Percentiles rank a stretch among this genome's conserved stretches.
phyloP scores from a whole-genome alignment of 2,113 vertebrate species.

The Entomyzon cyanotis region DNA sequence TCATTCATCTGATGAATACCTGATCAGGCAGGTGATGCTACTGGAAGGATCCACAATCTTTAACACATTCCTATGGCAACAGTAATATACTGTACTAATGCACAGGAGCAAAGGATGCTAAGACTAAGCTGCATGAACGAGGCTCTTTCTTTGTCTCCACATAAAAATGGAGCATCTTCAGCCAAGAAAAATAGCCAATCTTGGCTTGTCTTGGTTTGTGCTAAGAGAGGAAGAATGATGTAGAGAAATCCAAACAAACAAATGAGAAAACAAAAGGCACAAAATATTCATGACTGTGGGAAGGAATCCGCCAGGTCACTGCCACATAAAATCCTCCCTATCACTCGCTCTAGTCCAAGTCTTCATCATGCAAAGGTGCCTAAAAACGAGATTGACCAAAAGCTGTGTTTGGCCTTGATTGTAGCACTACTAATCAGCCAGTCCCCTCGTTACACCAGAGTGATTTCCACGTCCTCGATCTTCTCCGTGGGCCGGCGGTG shows the following conservation, averaged over 20 bases:
- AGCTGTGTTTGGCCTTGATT: constrained; percentile 65
- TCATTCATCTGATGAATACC: constrained; percentile 75
- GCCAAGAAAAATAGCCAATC: constrained; percentile 27
- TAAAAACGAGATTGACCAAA: constrained; percentile 67
- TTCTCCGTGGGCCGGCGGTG: constrained; percentile 86
- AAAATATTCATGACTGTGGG: constrained; percentile 64
- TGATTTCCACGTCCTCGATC: constrained; percentile 96
- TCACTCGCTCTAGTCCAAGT: constrained; percentile 60
- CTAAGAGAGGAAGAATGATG: constrained; percentile 70
- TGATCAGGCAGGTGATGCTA: constrained; percentile 76
- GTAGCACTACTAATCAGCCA: constrained; percentile 38
- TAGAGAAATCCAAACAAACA: constrained; percentile 55
- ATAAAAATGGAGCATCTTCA: constrained; percentile 34
- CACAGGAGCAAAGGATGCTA: constrained; percentile 80
- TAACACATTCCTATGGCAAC: constrained; percentile 88
- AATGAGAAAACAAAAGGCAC: constrained; percentile 74
- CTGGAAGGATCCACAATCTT: constrained; percentile 75
- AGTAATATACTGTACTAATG: constrained; percentile 99
- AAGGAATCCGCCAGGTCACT: constrained; percentile 48
- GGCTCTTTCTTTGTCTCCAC: constrained; percentile 63
- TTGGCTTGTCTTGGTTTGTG: constrained; percentile 59
- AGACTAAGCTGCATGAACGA: constrained; percentile 67
- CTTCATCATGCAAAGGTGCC: constrained; percentile 83
- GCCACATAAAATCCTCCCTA: constrained; percentile 58
- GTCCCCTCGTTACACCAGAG: constrained; percentile 85